phyloP scores from a whole-genome alignment of 2,888 invertebrate species.

The Limenitis camilla region DNA sequence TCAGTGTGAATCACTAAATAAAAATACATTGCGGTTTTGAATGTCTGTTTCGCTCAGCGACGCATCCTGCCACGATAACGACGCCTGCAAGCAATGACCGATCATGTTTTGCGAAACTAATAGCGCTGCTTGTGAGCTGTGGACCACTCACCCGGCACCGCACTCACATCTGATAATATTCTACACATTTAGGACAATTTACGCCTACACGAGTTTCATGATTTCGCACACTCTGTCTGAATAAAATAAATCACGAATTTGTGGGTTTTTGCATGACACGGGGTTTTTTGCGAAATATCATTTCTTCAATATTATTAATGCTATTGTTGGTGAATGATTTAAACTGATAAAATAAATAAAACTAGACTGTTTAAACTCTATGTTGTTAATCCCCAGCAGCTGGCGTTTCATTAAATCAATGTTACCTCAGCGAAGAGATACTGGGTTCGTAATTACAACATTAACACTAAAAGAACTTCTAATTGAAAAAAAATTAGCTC shows the following conservation, averaged over 20 bases:
- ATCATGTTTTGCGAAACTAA: conserved; percentile 33
- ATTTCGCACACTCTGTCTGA: background rate
- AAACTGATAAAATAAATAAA: no score
- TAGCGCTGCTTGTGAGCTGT: conserved; percentile 7
- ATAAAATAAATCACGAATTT: background rate
- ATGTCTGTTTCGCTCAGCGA: conserved; percentile 25
- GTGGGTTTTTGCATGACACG: no score
- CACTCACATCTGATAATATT: background rate
- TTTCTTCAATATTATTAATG: no score
- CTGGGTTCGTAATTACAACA: no score
- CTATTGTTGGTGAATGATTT: no score
- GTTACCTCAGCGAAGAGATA: no score
- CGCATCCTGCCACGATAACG: conserved; percentile 36
- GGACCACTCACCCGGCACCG: background rate
- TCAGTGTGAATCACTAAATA: conserved; percentile 9
- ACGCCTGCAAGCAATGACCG: conserved; percentile 33
- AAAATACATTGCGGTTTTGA: conserved; percentile 20
- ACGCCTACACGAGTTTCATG: background rate
- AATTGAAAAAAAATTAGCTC: no score
- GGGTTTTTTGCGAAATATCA: no score
- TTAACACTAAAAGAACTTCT: no score
- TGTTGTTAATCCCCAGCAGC: no score
- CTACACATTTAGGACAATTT: background rate
- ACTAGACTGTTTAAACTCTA: no score
- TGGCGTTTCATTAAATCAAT: no score